Conservation (phyloP, 2,888 invertebrate genomes). For the Thymelicus sylvestris region DNA sequence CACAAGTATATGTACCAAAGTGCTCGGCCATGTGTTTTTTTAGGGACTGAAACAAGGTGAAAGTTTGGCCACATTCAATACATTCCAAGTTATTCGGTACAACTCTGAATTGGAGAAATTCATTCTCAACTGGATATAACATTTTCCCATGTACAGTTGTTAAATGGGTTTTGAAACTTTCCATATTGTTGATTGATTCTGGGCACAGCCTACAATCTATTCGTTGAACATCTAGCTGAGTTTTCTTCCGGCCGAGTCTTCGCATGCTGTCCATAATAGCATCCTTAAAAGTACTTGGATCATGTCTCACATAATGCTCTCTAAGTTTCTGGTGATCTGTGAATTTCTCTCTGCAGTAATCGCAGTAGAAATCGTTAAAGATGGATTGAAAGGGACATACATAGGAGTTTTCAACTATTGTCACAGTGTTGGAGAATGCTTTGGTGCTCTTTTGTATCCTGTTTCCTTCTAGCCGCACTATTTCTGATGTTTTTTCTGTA, state of each 20-base stretch:
- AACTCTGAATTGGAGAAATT: conserved; percentile 59
- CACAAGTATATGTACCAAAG: conserved; percentile 66
- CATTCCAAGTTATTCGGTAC: conserved; percentile 51
- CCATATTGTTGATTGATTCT: conserved; percentile 60
- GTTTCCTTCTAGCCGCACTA: conserved; percentile 22
- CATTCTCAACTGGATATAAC: conserved; percentile 46
- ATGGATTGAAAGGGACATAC: conserved; percentile 65
- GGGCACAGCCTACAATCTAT: conserved; percentile 66
- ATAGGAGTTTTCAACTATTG: conserved; percentile 61
- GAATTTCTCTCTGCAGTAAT: conserved; percentile 69
- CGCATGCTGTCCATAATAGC: conserved; percentile 56
- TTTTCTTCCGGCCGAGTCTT: conserved; percentile 55
- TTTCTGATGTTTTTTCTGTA: conserved; percentile 26
- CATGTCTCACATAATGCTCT: conserved; percentile 61
- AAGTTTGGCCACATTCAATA: conserved; percentile 51
- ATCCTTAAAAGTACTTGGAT: conserved; percentile 57
- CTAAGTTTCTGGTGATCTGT: conserved; percentile 62
- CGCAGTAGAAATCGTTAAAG: conserved; percentile 69
- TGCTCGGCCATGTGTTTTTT: conserved; percentile 68
- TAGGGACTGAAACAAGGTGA: conserved; percentile 59
- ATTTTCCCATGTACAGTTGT: conserved; percentile 51
- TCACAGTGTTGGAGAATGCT: conserved; percentile 57
- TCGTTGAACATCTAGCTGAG: conserved; percentile 67
- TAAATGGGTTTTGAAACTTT: conserved; percentile 58
- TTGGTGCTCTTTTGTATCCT: conserved; percentile 26